phyloP scores from a whole-genome alignment of 2,888 invertebrate species.

The Polyommatus icarus region DNA sequence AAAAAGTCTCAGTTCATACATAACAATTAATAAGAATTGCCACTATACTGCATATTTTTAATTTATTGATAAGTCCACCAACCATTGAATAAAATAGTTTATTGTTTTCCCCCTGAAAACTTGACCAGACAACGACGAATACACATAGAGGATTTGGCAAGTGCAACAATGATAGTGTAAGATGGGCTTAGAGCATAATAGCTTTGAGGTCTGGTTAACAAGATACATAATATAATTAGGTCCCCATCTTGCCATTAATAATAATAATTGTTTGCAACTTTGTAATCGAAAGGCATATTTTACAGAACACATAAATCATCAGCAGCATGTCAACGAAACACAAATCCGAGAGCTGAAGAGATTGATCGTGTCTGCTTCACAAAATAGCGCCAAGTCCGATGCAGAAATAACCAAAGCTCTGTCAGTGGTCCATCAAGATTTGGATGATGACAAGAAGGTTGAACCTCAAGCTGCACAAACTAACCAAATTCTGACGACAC shows the following conservation, averaged over 20 bases:
- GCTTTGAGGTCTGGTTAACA: background rate
- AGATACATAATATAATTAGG: no score
- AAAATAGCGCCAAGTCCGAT: constrained; percentile 66
- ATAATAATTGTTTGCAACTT: background rate
- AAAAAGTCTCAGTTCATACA: no score
- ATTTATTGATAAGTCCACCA: no score
- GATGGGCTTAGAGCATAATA: background rate
- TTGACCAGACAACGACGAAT: no score
- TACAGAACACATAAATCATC: constrained; percentile 67
- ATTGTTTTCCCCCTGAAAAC: no score
- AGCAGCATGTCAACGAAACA: constrained; percentile 58
- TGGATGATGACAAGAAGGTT: constrained; percentile 62
- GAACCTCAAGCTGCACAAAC: constrained; percentile 46
- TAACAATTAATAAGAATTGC: no score
- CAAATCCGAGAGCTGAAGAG: constrained; percentile 66
- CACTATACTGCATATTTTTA: no score
- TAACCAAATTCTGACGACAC: constrained; percentile 62
- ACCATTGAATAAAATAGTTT: no score
- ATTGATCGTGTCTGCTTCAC: constrained; percentile 59
- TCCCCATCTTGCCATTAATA: no score
- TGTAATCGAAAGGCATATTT: background rate
- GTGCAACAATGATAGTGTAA: no score
- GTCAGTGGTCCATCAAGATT: constrained; percentile 64
- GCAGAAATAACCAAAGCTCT: constrained; percentile 65
- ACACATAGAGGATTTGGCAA: no score